phyloP scores from a whole-genome alignment of 2,113 vertebrate genomes.

The Lampris megalopsis region DNA sequence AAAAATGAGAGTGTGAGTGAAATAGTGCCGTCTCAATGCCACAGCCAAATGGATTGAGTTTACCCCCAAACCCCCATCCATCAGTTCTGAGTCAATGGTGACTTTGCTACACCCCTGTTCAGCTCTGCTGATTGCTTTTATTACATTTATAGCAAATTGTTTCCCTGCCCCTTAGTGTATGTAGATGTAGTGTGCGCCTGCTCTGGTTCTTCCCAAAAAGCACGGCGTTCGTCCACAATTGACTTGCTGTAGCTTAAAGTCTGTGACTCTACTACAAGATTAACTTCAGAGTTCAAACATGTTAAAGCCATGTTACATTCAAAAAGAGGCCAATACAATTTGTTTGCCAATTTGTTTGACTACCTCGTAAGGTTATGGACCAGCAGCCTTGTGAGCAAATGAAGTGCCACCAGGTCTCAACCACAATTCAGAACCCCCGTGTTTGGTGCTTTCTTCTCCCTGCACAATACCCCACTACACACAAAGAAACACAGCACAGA shows the following conservation, averaged over 20 bases:
- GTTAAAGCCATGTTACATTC: not conserved
- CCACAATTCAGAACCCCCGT: too few relatives aligned
- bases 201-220: constrained; percentile 27
- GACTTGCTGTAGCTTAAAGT: constrained; percentile 32
- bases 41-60: constrained; percentile 47
- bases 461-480: too few relatives aligned
- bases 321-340: not conserved
- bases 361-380: too few relatives aligned
- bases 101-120: constrained; percentile 54
- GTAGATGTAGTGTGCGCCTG: constrained; percentile 47
- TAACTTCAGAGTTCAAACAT: not conserved
- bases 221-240: constrained; percentile 36
- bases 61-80: constrained; percentile 44
- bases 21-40: constrained; percentile 44
- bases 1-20: constrained; percentile 49
- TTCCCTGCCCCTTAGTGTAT: constrained; percentile 51
- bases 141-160: constrained; percentile 60
- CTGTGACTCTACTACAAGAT: constrained; percentile 16
- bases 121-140: constrained; percentile 51
- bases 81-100: constrained; percentile 59
- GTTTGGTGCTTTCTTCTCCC: too few relatives aligned
- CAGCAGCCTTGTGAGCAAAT: too few relatives aligned
- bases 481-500: too few relatives aligned
- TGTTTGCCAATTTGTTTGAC: too few relatives aligned
- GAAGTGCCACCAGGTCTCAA: too few relatives aligned